phyloP scores from a whole-genome alignment of 2,888 invertebrate species.

The Eilema griseolum region DNA sequence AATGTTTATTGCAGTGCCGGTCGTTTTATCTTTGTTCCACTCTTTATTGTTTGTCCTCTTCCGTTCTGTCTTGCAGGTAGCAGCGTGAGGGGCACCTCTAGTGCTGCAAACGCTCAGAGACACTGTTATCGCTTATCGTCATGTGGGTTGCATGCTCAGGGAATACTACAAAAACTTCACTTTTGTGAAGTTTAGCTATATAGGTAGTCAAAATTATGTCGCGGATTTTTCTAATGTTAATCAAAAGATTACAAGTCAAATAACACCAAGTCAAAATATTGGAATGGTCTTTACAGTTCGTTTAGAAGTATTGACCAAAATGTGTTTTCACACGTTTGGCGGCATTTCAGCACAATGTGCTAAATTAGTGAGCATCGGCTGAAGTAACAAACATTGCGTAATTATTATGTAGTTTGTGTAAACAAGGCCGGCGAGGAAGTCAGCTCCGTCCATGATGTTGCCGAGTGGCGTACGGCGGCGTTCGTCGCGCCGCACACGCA shows the following conservation, averaged over 20 bases:
- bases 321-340: neutral
- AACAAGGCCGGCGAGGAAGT: neutral
- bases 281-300: neutral
- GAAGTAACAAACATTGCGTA: conserved; percentile 17
- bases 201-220: too few species aligned
- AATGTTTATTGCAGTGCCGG: neutral
- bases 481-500: too few species aligned
- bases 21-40: neutral
- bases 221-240: too few species aligned
- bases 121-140: neutral
- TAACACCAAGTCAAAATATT: neutral
- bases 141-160: neutral
- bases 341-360: conserved; percentile 15
- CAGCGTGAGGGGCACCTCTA: neutral
- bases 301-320: neutral
- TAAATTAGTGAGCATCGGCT: conserved; percentile 20
- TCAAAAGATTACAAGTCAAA: neutral
- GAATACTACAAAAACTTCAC: neutral
- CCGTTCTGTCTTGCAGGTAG: neutral
- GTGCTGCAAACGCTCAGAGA: neutral
- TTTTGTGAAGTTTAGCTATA: neutral
- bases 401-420: conserved; percentile 16
- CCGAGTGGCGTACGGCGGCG: neutral
- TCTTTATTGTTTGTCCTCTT: neutral
- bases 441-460: neutral